Conservation (phyloP, 2,797 vertebrate genomes). For the Liasis olivaceus region DNA sequence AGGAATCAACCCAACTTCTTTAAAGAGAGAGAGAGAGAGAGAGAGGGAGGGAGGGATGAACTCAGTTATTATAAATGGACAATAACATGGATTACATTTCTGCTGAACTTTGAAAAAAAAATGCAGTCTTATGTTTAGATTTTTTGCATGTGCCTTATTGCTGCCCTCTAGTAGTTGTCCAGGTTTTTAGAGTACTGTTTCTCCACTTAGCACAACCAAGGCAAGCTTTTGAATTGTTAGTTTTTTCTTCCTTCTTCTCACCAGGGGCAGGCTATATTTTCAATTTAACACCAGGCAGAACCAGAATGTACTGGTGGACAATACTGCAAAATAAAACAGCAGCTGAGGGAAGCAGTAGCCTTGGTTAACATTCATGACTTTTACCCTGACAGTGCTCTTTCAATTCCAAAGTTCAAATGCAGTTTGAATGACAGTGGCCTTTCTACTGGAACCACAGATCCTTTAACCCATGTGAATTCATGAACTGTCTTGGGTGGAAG, state of each 20-base stretch:
- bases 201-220: not conserved
- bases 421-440: slow-evolving; percentile 26
- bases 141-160: not conserved
- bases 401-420: slow-evolving; percentile 25
- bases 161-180: not conserved
- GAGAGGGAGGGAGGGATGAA: not conserved
- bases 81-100: not conserved
- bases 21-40: not conserved
- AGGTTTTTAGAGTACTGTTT: not conserved
- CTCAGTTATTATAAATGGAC: not conserved
- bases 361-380: slow-evolving; percentile 22
- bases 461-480: slow-evolving; percentile 32
- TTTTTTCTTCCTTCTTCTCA: not conserved
- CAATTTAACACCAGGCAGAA: slow-evolving; percentile 3
- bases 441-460: slow-evolving; percentile 19
- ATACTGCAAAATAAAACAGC: slow-evolving; percentile 11
- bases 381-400: slow-evolving; percentile 2
- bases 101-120: not conserved
- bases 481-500: slow-evolving; percentile 8
- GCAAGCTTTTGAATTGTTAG: not conserved
- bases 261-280: not conserved
- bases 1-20: not conserved
- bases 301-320: slow-evolving; percentile 11
- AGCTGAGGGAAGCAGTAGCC: not conserved
- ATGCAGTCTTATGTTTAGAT: not conserved